These are phyloP conservation scores for Dallia pectoralis DNA, from an alignment of 2,797 vertebrate species.

Conservation along the genomic window DNA sequence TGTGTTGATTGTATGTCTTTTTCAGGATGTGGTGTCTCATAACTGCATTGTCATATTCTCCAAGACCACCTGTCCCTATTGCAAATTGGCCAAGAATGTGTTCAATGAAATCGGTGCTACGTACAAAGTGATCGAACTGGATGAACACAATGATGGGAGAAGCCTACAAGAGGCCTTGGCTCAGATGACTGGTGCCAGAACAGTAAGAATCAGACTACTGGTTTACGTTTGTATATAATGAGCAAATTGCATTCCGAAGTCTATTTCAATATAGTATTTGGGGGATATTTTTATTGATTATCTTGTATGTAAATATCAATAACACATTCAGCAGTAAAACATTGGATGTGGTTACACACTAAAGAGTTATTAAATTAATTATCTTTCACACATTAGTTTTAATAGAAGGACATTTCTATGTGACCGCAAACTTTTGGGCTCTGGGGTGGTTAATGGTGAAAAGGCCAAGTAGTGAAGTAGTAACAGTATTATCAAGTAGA, in stretches of 20 bases:
- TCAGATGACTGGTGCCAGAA: constrained; percentile 86
- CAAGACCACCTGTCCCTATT: constrained; percentile 91
- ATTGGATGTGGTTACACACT: no score
- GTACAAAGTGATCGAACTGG: constrained; percentile 89
- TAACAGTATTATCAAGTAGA: no score
- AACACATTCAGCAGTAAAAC: no score
- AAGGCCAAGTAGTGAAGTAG: no score
- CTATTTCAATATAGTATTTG: no score
- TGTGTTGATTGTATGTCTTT: constrained; percentile 9
- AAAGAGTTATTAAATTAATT: no score
- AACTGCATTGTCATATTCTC: constrained; percentile 98
- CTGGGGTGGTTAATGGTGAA: no score
- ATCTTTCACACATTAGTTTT: no score
- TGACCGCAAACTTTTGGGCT: no score
- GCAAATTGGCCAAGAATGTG: constrained; percentile 90
- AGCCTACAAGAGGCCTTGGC: constrained; percentile 85
- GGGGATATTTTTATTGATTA: no score
- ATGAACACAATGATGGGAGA: constrained; percentile 80
- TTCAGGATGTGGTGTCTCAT: constrained; percentile 84
- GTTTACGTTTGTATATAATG: not conserved
- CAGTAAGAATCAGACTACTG: constrained; percentile 71
- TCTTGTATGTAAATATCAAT: no score
- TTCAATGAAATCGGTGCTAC: constrained; percentile 85
- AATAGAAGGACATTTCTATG: no score
- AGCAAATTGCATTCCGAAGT: not conserved